Conservation (phyloP, 2,888 invertebrate genomes). For the Ophion obscuratus region DNA sequence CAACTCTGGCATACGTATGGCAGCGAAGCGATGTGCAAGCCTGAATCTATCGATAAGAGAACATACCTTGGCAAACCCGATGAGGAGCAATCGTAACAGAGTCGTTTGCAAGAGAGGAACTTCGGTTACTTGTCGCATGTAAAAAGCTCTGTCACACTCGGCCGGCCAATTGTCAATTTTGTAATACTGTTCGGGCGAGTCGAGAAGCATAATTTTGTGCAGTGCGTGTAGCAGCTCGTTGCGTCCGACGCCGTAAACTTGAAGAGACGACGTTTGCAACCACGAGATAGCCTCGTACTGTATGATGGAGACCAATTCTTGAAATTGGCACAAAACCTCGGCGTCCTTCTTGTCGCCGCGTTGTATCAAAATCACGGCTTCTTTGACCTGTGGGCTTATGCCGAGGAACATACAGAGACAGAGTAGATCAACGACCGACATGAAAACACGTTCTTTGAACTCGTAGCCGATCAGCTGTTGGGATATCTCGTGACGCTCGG, state of each 20-base stretch:
- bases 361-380: constrained; percentile 86
- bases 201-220: constrained; percentile 92
- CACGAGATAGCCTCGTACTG: constrained; percentile 95
- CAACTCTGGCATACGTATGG: too few relatives aligned
- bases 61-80: constrained; percentile 89
- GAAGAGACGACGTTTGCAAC: constrained; percentile 93
- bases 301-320: constrained; percentile 85
- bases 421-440: constrained; percentile 93
- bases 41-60: not conserved
- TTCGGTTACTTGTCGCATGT: constrained; percentile 93
- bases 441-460: constrained; percentile 93
- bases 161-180: constrained; percentile 96
- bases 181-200: constrained; percentile 92
- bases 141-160: constrained; percentile 93
- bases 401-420: constrained; percentile 94
- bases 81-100: constrained; percentile 91
- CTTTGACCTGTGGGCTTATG: constrained; percentile 89
- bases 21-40: too few relatives aligned
- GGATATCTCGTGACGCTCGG: constrained; percentile 87
- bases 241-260: constrained; percentile 89
- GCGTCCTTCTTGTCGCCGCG: constrained; percentile 85
- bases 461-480: constrained; percentile 87
- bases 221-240: constrained; percentile 91
- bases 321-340: constrained; percentile 83
- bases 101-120: constrained; percentile 95